Percentiles rank a stretch among this genome's conserved stretches.
phyloP scores from a whole-genome alignment of 2,888 invertebrate genomes.

The Dryocosmus kuriphilus region DNA sequence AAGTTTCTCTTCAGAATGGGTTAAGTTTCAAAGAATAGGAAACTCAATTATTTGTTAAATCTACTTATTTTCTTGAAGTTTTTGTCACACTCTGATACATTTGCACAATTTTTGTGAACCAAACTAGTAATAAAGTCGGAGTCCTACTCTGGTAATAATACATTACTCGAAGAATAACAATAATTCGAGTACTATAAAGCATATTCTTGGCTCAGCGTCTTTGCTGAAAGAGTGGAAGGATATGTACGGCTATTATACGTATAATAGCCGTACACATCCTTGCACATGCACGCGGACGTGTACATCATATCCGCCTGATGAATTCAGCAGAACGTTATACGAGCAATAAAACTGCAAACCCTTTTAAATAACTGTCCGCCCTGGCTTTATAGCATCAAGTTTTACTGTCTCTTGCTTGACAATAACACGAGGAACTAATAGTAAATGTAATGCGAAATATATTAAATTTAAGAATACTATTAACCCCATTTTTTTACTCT shows the following conservation, averaged over 20 bases:
- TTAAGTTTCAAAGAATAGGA: constrained; percentile 1
- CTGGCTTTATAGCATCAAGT: constrained; percentile 54
- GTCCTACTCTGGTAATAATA: not conserved
- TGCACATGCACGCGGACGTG: constrained; percentile 43
- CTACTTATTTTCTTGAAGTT: not conserved
- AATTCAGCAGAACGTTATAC: constrained; percentile 62
- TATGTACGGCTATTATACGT: constrained; percentile 55
- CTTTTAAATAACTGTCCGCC: constrained; percentile 66
- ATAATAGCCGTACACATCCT: constrained; percentile 57
- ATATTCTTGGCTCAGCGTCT: constrained; percentile 14
- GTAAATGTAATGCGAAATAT: constrained; percentile 3
- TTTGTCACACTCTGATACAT: not conserved
- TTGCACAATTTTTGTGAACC: not conserved
- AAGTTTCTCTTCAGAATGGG: not conserved
- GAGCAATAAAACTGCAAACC: constrained; percentile 68
- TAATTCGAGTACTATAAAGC: constrained; percentile 1
- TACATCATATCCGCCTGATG: constrained; percentile 66
- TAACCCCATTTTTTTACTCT: not conserved
- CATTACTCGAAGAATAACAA: not conserved
- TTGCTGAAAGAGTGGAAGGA: constrained; percentile 47
- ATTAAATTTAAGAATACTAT: constrained; percentile 22
- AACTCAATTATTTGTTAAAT: constrained; percentile 6
- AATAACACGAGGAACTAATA: constrained; percentile 1
- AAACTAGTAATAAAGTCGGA: not conserved
- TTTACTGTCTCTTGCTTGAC: constrained; percentile 53